Conservation (phyloP, 2,888 invertebrate genomes). For the Minunthozetes semirufus region DNA sequence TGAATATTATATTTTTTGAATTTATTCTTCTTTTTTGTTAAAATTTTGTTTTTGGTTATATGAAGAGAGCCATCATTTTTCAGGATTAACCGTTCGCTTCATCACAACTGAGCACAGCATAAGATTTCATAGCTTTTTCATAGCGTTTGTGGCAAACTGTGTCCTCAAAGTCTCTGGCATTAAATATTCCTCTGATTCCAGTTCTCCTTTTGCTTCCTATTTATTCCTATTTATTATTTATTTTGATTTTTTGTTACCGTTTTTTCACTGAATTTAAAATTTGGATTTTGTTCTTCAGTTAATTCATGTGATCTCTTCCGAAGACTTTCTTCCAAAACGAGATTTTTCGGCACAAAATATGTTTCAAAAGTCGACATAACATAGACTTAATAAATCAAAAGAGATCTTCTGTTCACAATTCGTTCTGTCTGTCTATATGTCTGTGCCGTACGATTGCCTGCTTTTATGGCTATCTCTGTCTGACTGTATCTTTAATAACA, state of each 20-base stretch:
- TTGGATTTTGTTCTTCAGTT: background rate
- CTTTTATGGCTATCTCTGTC: background rate
- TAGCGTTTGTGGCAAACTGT: background rate
- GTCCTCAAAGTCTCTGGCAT: background rate
- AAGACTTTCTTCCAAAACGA: background rate
- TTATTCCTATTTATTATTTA: background rate
- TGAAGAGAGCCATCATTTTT: constrained; percentile 11
- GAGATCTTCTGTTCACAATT: background rate
- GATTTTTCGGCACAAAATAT: constrained; percentile 2
- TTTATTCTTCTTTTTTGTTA: background rate
- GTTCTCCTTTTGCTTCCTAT: constrained; percentile 6
- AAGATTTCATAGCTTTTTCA: background rate
- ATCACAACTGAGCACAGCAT: background rate
- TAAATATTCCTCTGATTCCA: background rate
- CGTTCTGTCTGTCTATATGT: background rate
- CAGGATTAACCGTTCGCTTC: background rate
- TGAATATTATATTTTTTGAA: background rate
- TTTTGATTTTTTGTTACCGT: background rate
- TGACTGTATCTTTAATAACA: background rate
- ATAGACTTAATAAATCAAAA: constrained; percentile 2
- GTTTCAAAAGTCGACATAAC: background rate
- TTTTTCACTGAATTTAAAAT: background rate
- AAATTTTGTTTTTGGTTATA: background rate
- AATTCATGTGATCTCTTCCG: background rate
- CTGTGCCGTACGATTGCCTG: background rate